Conservation (phyloP, 2,888 invertebrate genomes). For the Timema podura region DNA sequence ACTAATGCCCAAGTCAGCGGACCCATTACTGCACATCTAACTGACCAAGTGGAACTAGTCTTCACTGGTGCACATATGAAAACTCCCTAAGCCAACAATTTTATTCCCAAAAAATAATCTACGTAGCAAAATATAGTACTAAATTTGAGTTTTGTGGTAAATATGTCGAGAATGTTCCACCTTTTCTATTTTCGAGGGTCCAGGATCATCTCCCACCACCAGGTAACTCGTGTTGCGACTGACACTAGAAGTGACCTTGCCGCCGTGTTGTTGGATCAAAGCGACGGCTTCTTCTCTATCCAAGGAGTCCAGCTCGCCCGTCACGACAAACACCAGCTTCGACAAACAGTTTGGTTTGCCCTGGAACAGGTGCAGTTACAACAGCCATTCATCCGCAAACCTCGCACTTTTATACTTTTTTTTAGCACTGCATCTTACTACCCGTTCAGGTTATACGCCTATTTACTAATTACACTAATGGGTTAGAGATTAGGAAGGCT, state of each 20-base stretch:
- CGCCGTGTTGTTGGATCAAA: conserved; percentile 75
- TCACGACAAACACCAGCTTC: conserved; percentile 68
- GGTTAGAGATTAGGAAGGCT: too few relatives aligned
- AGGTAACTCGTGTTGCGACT: conserved; percentile 80
- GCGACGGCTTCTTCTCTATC: conserved; percentile 74
- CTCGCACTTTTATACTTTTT: background rate
- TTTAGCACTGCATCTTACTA: background rate
- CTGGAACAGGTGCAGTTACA: conserved; percentile 43
- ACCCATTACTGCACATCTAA: too few relatives aligned
- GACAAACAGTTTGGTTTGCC: conserved; percentile 68
- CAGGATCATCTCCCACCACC: conserved; percentile 80
- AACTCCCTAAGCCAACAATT: too few relatives aligned
- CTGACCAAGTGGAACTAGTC: too few relatives aligned
- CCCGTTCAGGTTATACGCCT: too few relatives aligned
- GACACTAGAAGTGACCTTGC: conserved; percentile 66
- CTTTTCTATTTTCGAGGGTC: conserved; percentile 77
- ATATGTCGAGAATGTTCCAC: conserved; percentile 32
- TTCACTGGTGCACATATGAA: too few relatives aligned
- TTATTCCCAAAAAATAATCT: too few relatives aligned
- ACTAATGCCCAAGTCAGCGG: too few relatives aligned
- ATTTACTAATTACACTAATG: too few relatives aligned
- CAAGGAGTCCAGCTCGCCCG: conserved; percentile 84
- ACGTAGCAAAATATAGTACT: background rate
- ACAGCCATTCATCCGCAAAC: background rate
- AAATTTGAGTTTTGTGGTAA: conserved; percentile 16